phyloP scores from a whole-genome alignment of 2,113 vertebrate species.

The Gulo gulo region DNA sequence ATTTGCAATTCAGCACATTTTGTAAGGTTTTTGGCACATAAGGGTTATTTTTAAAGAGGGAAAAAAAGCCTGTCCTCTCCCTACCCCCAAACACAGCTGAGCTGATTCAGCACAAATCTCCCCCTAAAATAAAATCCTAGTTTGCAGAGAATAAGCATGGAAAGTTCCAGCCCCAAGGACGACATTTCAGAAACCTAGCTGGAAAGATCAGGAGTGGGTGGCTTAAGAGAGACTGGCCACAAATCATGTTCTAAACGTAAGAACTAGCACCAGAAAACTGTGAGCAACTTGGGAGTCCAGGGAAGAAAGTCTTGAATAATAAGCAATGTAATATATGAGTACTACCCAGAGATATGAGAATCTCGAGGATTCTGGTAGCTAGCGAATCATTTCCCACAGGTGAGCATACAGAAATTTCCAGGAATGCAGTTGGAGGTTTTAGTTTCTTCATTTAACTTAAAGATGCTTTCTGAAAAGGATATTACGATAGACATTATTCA shows the following conservation, averaged over 20 bases:
- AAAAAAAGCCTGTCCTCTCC: slow-evolving; percentile 60
- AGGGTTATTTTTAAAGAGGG: slow-evolving; percentile 74
- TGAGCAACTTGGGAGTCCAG: neutral
- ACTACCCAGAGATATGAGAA: neutral
- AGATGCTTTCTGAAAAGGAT: slow-evolving; percentile 34
- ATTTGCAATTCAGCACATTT: slow-evolving; percentile 74
- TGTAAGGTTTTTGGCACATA: slow-evolving; percentile 70
- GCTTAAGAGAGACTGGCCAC: slow-evolving; percentile 23
- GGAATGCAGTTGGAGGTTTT: slow-evolving; percentile 43
- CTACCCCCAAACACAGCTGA: slow-evolving; percentile 79
- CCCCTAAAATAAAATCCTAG: slow-evolving; percentile 75
- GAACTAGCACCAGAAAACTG: slow-evolving; percentile 29
- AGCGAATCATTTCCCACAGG: slow-evolving; percentile 60
- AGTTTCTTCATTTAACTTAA: slow-evolving; percentile 38
- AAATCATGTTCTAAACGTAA: neutral
- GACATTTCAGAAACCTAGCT: slow-evolving; percentile 50
- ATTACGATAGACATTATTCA: slow-evolving; percentile 12
- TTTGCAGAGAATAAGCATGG: slow-evolving; percentile 70
- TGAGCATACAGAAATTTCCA: slow-evolving; percentile 33
- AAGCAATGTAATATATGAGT: neutral
- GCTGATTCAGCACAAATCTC: slow-evolving; percentile 77
- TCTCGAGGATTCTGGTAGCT: slow-evolving; percentile 17
- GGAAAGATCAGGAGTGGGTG: slow-evolving; percentile 45
- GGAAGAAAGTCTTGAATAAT: slow-evolving; percentile 7
- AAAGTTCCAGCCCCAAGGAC: slow-evolving; percentile 73